These are phyloP conservation scores for Helicoverpa zea DNA, from an alignment of 1,140 invertebrate genomes.

Conservation along the genomic window DNA sequence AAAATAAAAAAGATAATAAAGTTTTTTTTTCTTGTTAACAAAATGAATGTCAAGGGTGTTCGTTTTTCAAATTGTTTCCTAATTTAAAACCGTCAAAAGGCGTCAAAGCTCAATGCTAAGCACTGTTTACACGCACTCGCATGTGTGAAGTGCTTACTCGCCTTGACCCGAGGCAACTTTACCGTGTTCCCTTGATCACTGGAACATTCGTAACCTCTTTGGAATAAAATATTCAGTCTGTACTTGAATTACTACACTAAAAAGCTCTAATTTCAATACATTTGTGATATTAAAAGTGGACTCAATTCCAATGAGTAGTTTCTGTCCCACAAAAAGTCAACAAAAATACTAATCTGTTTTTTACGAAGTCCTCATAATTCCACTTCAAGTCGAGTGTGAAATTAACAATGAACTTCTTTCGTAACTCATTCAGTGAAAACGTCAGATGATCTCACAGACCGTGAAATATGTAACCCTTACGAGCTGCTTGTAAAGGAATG, in stretches of 20 bases:
- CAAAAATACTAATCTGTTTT: slow-evolving; percentile 7
- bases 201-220: slow-evolving; percentile 31
- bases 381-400: slow-evolving; percentile 28
- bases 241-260: background rate
- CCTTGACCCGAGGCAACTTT: slow-evolving; percentile 39
- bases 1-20: no score
- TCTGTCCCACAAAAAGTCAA: background rate
- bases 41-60: slow-evolving; percentile 2
- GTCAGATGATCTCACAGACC: slow-evolving; percentile 1
- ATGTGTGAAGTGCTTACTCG: slow-evolving; percentile 44
- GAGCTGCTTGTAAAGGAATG: slow-evolving; percentile 35
- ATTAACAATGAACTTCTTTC: slow-evolving; percentile 35
- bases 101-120: slow-evolving; percentile 42
- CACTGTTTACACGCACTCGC: slow-evolving; percentile 33
- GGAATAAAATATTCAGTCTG: slow-evolving; percentile 2
- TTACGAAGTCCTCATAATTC: background rate
- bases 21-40: background rate
- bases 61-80: slow-evolving; percentile 31
- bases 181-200: slow-evolving; percentile 37
- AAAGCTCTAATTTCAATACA: no score
- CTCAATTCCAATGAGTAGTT: no score
- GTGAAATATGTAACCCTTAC: slow-evolving; percentile 46
- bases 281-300: no score
- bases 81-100: slow-evolving; percentile 19
- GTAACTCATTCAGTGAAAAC: slow-evolving; percentile 21